Conservation (phyloP, 92 coral and sea anemone genomes). For the Desmophyllum pertusum region DNA sequence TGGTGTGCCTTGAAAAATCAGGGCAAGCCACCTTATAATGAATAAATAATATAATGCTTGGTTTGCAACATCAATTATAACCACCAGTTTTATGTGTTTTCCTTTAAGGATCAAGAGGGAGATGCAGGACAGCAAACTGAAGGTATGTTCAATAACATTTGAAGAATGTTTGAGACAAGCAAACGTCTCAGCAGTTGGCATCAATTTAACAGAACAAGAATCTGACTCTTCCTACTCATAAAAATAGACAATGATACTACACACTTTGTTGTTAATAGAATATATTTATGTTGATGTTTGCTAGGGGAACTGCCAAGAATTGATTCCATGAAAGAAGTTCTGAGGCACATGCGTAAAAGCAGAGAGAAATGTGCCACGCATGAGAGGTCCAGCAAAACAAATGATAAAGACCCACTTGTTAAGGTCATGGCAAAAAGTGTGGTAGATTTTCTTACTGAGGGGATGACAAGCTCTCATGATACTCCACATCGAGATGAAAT, state of each 20-base stretch:
- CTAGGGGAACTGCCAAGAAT: slow-evolving; percentile 73
- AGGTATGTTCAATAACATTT: slow-evolving; percentile 1
- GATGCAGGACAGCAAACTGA: slow-evolving; percentile 3
- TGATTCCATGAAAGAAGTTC: slow-evolving; percentile 78
- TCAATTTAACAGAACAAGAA: too few relatives aligned
- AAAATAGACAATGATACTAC: too few relatives aligned
- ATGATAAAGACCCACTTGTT: slow-evolving; percentile 64
- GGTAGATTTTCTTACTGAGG: slow-evolving; percentile 75
- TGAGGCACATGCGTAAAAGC: slow-evolving; percentile 75
- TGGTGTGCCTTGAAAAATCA: too few relatives aligned
- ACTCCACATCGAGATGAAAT: background rate
- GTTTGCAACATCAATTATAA: background rate
- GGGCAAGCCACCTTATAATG: too few relatives aligned
- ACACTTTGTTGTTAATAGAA: too few relatives aligned
- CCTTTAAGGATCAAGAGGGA: slow-evolving; percentile 17
- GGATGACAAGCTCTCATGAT: slow-evolving; percentile 23
- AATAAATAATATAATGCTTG: too few relatives aligned
- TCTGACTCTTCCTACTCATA: too few relatives aligned
- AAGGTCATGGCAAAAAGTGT: slow-evolving; percentile 72
- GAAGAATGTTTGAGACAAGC: background rate
- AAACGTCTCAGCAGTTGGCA: too few relatives aligned
- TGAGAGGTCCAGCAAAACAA: slow-evolving; percentile 55
- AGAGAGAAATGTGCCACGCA: slow-evolving; percentile 69
- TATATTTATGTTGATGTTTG: background rate
- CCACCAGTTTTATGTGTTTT: background rate